Evolutionary conservation across 2,113 vertebrate species (phyloP).

Genomic region (Prunella himalayana): DNA sequence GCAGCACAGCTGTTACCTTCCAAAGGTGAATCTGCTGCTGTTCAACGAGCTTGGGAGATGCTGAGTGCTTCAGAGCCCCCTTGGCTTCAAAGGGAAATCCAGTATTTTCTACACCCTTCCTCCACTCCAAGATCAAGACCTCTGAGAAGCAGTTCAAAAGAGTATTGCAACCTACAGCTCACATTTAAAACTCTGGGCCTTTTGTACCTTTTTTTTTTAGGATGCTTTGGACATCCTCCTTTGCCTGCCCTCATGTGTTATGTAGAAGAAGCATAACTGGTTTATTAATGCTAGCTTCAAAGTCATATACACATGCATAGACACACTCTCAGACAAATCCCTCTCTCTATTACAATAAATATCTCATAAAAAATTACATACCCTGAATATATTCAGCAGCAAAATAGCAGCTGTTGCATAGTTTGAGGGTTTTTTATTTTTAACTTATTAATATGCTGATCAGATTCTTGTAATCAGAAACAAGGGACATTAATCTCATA

Average conservation of each 20-base stretch:
- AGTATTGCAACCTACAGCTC: background rate
- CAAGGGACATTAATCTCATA: conserved; percentile 63
- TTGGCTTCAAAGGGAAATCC: background rate
- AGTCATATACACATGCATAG: background rate
- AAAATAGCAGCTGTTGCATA: conserved; percentile 73
- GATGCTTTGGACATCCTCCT: background rate
- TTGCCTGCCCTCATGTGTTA: conserved; percentile 20
- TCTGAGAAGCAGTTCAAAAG: background rate
- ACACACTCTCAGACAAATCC: conserved; percentile 28
- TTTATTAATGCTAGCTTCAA: conserved; percentile 47
- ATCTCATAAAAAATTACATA: conserved; percentile 69
- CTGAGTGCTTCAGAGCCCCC: background rate
- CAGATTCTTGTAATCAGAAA: conserved; percentile 70
- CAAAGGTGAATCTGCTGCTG: background rate
- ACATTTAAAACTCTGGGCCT: background rate
- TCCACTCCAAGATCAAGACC: background rate
- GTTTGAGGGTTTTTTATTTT: conserved; percentile 30
- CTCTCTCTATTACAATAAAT: conserved; percentile 66
- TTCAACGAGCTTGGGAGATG: background rate
- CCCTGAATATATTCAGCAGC: conserved; percentile 59
- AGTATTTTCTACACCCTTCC: background rate
- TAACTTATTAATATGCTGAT: conserved; percentile 74
- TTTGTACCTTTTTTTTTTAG: background rate
- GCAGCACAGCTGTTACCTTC: background rate
- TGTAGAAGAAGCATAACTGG: conserved; percentile 43